Evolutionary conservation across 2,113 vertebrate genomes (phyloP), one percentile per base, ranked within the genome.

Genomic region (Zootoca vivipara): DNA sequence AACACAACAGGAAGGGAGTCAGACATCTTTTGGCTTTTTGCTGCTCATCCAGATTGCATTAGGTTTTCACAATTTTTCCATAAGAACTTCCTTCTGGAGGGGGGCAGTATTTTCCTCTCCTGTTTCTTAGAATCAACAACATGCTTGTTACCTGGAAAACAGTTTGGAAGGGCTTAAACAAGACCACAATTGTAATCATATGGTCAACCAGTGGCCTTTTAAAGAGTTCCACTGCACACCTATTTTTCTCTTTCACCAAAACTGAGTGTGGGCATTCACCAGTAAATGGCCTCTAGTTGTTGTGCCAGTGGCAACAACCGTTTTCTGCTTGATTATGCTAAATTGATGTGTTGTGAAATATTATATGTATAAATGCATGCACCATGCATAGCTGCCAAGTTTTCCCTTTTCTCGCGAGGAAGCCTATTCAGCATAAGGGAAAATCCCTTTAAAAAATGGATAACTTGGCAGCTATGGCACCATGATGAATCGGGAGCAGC

Each of bases 51-150:
- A 90, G 88, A 91, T 95, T 93, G 16, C 90, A 65, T 88, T n/a
- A 30, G 92, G 86, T 88, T 94, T 95, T 69, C 90, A 94, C 83
- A 92, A 89, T 92, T 95, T 95, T 95, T 94, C 92, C 93, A 94
- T 77, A 82, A 22, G 52, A 33, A 13, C 26, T 72, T 73, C 67
- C 38, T 89, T 62, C 28, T 58, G 78, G 62, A 81, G 75, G 30
- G 28, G 42, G 22, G n/a, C 52, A 85, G 73, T 67, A 38, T 69
- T 93, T 46, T 87, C 85, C 93, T 93, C 91, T 93, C 89, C 86
- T 93, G 46, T 93, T 95, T 92, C 86, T 89, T 91, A 91, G 90
- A 85, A 72, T 91, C 89, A 94, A 82, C 70, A 87, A 91, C 87
- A 89, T 73, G 92, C 86, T 89, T 88, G 89, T 46, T 94, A 86